Evolutionary conservation across 2,888 invertebrate genomes (phyloP).

Genomic region (Cheilosia urbana): DNA sequence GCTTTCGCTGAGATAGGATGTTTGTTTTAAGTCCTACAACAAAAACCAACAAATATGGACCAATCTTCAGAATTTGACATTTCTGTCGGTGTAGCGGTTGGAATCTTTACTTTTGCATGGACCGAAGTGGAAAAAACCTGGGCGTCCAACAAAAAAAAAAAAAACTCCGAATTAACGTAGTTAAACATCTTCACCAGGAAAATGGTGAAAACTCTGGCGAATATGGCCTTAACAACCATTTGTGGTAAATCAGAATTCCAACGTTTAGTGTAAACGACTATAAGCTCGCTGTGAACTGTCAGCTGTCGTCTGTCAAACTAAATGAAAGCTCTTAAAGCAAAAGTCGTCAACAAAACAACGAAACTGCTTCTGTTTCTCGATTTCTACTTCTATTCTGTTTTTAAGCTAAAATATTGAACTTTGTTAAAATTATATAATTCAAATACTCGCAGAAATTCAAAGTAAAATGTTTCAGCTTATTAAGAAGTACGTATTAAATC

Average conservation of each 20-base stretch:
- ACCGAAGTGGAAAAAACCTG: too few species aligned
- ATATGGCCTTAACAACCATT: too few species aligned
- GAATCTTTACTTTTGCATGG: too few species aligned
- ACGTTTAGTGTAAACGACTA: conserved; percentile 8
- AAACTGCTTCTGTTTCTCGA: not conserved
- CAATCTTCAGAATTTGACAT: too few species aligned
- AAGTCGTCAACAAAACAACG: conserved; percentile 27
- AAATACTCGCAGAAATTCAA: not conserved
- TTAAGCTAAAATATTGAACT: not conserved
- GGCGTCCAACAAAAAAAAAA: too few species aligned
- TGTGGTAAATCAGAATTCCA: not conserved
- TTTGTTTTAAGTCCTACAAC: too few species aligned
- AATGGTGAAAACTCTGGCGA: too few species aligned
- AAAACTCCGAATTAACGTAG: too few species aligned
- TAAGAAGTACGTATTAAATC: conserved; percentile 78
- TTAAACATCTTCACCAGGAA: too few species aligned
- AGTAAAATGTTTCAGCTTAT: conserved; percentile 75
- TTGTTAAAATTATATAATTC: conserved; percentile 7
- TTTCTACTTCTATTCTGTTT: not conserved
- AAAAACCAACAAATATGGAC: too few species aligned
- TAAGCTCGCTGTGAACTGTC: not conserved
- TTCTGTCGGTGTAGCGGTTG: too few species aligned
- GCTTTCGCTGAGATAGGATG: too few species aligned
- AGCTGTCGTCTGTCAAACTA: conserved; percentile 10
- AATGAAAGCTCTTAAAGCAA: not conserved